Percentiles rank a stretch among this genome's conserved stretches.
Conservation (phyloP, 2,797 vertebrate genomes). For the Smutsia temminckii region DNA sequence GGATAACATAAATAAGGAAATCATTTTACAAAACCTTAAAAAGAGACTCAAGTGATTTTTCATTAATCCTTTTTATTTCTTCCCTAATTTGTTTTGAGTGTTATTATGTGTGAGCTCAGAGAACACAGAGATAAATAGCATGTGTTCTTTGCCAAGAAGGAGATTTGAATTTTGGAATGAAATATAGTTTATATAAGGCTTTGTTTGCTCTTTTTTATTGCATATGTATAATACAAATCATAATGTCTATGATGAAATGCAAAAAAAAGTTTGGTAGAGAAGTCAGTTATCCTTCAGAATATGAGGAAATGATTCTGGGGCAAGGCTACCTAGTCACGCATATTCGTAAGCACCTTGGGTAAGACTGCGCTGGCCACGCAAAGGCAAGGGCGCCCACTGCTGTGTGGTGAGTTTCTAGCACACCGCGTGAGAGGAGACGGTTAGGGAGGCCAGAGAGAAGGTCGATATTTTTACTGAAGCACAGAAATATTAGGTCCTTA, state of each 20-base stretch:
- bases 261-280: background rate
- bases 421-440: background rate
- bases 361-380: background rate
- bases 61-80: conserved; percentile 18
- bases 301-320: background rate
- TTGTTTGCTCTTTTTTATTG: background rate
- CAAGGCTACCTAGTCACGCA: background rate
- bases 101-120: background rate
- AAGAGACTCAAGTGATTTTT: background rate
- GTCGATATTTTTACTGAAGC: background rate
- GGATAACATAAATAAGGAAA: background rate
- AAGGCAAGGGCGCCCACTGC: background rate
- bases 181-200: background rate
- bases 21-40: background rate
- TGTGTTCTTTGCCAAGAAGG: background rate
- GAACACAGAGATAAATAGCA: background rate
- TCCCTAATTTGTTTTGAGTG: conserved; percentile 11
- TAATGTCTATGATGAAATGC: background rate
- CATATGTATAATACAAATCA: background rate
- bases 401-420: background rate
- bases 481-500: background rate
- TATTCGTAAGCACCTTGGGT: background rate
- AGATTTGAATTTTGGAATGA: background rate
- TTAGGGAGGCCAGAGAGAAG: background rate
- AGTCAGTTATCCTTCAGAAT: background rate